Percentiles rank a stretch among this genome's conserved stretches.
Evolutionary conservation across 1,140 invertebrate species (phyloP).

Genomic region (Drosophila bocqueti): DNA sequence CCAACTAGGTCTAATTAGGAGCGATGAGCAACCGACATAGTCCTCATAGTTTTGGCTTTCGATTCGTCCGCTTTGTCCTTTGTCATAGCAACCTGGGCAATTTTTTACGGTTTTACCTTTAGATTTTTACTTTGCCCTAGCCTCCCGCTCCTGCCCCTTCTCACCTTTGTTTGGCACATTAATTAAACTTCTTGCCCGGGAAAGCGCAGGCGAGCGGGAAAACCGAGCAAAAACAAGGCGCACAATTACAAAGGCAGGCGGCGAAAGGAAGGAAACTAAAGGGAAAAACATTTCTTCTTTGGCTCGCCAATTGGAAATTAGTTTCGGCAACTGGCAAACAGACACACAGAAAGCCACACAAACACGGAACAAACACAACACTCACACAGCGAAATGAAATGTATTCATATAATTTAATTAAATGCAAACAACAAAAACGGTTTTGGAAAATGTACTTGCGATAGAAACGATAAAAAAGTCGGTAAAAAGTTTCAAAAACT

Average conservation of each 20-base stretch:
- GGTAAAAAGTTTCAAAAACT: constrained; percentile 80
- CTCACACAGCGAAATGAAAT: constrained; percentile 45
- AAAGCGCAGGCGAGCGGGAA: constrained; percentile 13
- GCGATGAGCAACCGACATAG: constrained; percentile 71
- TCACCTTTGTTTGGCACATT: constrained; percentile 63
- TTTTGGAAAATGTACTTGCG: constrained; percentile 84
- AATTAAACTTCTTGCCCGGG: constrained; percentile 70
- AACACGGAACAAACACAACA: constrained; percentile 1
- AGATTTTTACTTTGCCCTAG: constrained; percentile 8
- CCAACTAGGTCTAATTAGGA: constrained; percentile 77
- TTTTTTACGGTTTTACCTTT: constrained; percentile 39
- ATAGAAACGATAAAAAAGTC: constrained; percentile 77
- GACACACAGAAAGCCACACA: constrained; percentile 31
- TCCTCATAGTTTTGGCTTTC: constrained; percentile 65
- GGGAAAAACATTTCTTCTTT: constrained; percentile 56
- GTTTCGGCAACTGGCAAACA: constrained; percentile 39
- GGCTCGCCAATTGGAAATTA: constrained; percentile 64
- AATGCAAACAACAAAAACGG: constrained; percentile 84
- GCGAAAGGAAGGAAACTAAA: constrained; percentile 39
- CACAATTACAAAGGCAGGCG: constrained; percentile 47
- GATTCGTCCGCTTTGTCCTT: constrained; percentile 51
- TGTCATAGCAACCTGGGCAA: constrained; percentile 64
- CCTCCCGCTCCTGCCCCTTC: not conserved
- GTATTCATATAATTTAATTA: constrained; percentile 83
- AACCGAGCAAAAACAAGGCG: constrained; percentile 42